Evolutionary conservation across 2,797 vertebrate species (phyloP), one percentile per base, ranked within the genome.

Genomic region (Cossypha caffra): DNA sequence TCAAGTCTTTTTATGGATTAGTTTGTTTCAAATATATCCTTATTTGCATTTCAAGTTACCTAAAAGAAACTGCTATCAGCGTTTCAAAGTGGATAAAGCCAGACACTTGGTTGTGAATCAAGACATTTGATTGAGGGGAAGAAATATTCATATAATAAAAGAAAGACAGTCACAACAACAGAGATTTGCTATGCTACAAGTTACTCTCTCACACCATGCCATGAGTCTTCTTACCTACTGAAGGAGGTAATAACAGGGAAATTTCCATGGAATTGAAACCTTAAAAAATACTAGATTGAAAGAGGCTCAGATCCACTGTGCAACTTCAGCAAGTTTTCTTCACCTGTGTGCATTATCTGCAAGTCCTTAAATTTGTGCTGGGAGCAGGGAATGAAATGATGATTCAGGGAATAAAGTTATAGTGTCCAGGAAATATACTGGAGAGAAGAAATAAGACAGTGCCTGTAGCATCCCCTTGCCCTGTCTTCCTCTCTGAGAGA

Each of bases 11-110:
- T 94, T 86, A 96, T 82, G 93, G 89, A 96, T 97, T 96, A 93
- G 68, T 93, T 88, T 90, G 73, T 94, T 94, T 86, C 92, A 96
- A 93, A 93, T 90, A 93, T 90, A 96, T 75, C 94, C 89, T 62
- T 88, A 96, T 95, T 96, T 93, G 92, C 91, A 94, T 94, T 96
- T 94, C 87, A 93, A 88, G 87, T 93, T 94, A 92, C 91, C 94
- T 92, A 96, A 91, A 97, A 96, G 81, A 47, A 95, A 92, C 72
- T 88, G 75, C 78, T 95, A 43, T 80, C 86, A 91, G 84, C n/a
- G 1, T 86, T 93, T 94, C 84, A 55, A 93, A 94, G 58, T 42
- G 85, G 81, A 86, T 96, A 42, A 92, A 87, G 54, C 38, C 83
- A 96, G 93, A 81, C 67, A 57, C n/a, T 93, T 33, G 42, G 40